These are phyloP conservation scores for Notothenia rossii DNA, from an alignment of 2,113 vertebrate species.

Conservation along the genomic window DNA sequence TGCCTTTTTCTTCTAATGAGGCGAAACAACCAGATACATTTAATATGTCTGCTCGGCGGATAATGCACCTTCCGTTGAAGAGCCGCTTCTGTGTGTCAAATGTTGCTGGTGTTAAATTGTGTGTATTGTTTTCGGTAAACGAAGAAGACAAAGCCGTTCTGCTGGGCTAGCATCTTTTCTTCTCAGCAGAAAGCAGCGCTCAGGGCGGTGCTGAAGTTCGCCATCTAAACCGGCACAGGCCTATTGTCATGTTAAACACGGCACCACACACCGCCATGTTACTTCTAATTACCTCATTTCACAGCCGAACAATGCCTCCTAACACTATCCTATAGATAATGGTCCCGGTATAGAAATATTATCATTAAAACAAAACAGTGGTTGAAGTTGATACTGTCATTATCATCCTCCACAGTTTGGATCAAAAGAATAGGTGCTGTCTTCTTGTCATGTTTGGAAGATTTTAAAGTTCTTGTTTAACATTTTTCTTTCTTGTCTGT, in stretches of 20 bases:
- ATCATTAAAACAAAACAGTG: constrained; percentile 65
- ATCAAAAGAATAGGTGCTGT: constrained; percentile 27
- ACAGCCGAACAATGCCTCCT: constrained; percentile 66
- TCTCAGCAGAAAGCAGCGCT: constrained; percentile 63
- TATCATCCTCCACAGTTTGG: constrained; percentile 50
- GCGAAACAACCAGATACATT: constrained; percentile 93
- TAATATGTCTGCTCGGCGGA: constrained; percentile 88
- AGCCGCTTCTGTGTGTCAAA: constrained; percentile 86
- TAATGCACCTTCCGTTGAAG: constrained; percentile 87
- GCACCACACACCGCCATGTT: constrained; percentile 71
- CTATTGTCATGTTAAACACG: constrained; percentile 81
- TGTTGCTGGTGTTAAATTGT: constrained; percentile 90
- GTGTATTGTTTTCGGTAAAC: constrained; percentile 89
- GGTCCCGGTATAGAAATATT: constrained; percentile 70
- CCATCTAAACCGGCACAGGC: constrained; percentile 64
- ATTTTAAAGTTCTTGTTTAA: constrained; percentile 29
- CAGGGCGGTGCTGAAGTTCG: constrained; percentile 67
- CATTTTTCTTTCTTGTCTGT: neutral
- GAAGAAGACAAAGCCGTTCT: constrained; percentile 83
- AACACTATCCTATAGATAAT: constrained; percentile 71
- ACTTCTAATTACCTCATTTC: constrained; percentile 78
- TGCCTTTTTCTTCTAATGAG: constrained; percentile 92
- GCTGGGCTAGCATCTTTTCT: constrained; percentile 80
- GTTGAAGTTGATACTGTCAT: constrained; percentile 72
- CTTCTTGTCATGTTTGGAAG: neutral